These are phyloP conservation scores for Apodemia mormo DNA, from an alignment of 2,888 invertebrate species.

Conservation along the genomic window DNA sequence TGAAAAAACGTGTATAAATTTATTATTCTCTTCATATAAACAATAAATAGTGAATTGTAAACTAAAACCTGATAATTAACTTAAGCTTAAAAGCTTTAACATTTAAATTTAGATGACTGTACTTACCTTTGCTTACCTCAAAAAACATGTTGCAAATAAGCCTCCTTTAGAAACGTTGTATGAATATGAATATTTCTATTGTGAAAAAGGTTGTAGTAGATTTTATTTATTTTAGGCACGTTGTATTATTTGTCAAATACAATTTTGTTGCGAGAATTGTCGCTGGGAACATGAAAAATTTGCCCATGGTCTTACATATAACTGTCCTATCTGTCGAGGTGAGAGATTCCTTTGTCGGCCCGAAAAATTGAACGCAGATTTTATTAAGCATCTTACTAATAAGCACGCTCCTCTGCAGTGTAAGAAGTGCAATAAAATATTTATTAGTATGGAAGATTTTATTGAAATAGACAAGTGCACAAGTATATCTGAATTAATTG, in stretches of 20 bases:
- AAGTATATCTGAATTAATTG: constrained; percentile 64
- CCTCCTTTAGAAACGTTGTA: neutral
- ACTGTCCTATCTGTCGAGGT: constrained; percentile 59
- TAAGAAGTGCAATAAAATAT: constrained; percentile 62
- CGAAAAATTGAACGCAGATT: constrained; percentile 52
- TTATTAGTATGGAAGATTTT: constrained; percentile 64
- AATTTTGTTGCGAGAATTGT: constrained; percentile 71
- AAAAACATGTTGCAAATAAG: constrained; percentile 3
- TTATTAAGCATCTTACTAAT: constrained; percentile 56
- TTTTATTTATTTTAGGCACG: constrained; percentile 53
- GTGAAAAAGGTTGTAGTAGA: constrained; percentile 11
- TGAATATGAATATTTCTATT: neutral
- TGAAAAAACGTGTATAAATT: too few species aligned
- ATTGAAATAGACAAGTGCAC: constrained; percentile 59
- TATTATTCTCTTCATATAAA: too few species aligned
- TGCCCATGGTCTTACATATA: constrained; percentile 46
- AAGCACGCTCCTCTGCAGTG: constrained; percentile 68
- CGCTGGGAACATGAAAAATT: constrained; percentile 65
- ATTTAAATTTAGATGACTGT: constrained; percentile 3
- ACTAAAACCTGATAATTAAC: too few species aligned
- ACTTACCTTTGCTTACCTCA: neutral
- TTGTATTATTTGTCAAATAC: constrained; percentile 66
- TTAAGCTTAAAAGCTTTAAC: neutral
- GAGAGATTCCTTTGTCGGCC: constrained; percentile 59
- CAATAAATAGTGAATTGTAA: too few species aligned